These are phyloP conservation scores for Strigamia transsilvanica DNA, from an alignment of 2,888 invertebrate species.

Conservation along the genomic window DNA sequence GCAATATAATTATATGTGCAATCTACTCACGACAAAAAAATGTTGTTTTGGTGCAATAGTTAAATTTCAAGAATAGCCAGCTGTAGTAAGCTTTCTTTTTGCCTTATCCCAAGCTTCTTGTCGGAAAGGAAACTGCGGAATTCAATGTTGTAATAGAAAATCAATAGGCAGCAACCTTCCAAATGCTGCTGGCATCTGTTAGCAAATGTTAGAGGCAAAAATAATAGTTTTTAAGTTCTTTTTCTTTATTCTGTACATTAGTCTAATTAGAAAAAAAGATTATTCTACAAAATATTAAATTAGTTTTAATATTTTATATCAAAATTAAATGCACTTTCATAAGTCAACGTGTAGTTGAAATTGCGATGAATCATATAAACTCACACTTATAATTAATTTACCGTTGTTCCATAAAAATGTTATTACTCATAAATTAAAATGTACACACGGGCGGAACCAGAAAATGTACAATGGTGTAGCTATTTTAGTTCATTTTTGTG, in stretches of 20 bases:
- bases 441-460: no score
- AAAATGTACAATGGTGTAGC: no score
- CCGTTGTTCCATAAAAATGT: not conserved
- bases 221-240: not conserved
- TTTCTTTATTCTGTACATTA: not conserved
- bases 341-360: not conserved
- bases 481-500: no score
- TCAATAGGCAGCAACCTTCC: not conserved
- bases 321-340: not conserved
- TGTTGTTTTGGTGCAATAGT: not conserved
- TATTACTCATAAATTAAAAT: not conserved
- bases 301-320: not conserved
- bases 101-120: not conserved
- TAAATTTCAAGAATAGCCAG: not conserved
- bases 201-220: not conserved
- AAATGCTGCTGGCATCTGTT: conserved; percentile 20
- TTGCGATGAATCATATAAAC: not conserved
- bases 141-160: not conserved
- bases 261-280: not conserved
- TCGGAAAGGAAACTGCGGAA: not conserved
- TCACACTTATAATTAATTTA: not conserved
- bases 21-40: not conserved
- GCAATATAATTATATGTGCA: no score
- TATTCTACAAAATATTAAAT: not conserved
- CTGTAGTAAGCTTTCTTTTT: not conserved